phyloP scores from a whole-genome alignment of 2,797 vertebrate species.

The Enteromius unitaeniatus region DNA sequence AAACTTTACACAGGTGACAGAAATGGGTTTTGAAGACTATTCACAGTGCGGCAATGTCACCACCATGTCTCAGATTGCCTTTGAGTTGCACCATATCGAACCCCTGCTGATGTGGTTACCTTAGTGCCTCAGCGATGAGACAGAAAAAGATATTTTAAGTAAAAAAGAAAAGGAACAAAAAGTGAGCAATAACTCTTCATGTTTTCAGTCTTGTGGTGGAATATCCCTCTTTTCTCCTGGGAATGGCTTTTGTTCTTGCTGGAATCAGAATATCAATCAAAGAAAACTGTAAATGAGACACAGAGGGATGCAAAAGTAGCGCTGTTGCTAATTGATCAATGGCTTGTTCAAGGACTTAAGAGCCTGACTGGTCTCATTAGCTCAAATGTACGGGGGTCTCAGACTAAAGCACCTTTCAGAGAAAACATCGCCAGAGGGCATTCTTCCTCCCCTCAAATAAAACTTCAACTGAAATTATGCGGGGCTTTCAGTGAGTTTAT shows the following conservation, averaged over 20 bases:
- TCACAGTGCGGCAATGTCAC: constrained; percentile 49
- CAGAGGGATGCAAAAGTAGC: constrained; percentile 74
- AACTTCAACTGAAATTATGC: constrained; percentile 63
- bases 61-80: constrained; percentile 67
- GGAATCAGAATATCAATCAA: constrained; percentile 79
- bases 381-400: constrained; percentile 69
- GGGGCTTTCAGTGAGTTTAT: constrained; percentile 65
- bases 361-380: constrained; percentile 76
- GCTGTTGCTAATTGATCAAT: constrained; percentile 78
- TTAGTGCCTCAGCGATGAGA: constrained; percentile 67
- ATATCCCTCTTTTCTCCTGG: constrained; percentile 66
- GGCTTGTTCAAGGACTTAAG: constrained; percentile 80
- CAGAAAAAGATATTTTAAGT: constrained; percentile 46
- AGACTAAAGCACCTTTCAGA: constrained; percentile 62
- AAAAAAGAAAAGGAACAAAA: constrained; percentile 49
- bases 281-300: constrained; percentile 80
- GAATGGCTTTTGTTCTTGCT: constrained; percentile 74
- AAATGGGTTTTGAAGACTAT: constrained; percentile 56
- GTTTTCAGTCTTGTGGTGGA: constrained; percentile 67
- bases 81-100: constrained; percentile 72
- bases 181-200: constrained; percentile 68
- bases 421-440: constrained; percentile 68
- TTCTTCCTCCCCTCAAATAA: constrained; percentile 47
- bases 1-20: constrained; percentile 41
- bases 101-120: constrained; percentile 66